Evolutionary conservation across 2,113 vertebrate species (phyloP).

Genomic region (Microcebus jonahi): DNA sequence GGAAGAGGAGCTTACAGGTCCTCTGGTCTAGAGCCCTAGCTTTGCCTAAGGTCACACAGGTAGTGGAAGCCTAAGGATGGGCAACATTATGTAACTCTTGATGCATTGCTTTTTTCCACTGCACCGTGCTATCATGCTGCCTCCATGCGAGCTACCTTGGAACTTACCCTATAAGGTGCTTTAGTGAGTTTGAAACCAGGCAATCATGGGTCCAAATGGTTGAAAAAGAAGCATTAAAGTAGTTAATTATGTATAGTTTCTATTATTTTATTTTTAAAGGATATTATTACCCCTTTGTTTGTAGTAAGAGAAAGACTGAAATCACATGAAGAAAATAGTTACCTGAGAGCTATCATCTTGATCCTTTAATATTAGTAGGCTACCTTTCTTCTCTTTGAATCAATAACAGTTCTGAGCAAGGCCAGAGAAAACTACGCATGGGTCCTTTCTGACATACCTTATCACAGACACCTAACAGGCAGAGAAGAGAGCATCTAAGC

Average conservation of each 20-base stretch:
- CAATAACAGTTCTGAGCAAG: neutral
- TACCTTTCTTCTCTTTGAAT: neutral
- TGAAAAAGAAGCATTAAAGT: neutral
- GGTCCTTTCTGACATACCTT: neutral
- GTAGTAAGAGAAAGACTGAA: neutral
- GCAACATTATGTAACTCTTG: neutral
- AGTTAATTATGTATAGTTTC: neutral
- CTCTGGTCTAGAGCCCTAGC: neutral
- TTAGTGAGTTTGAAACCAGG: neutral
- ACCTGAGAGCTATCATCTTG: neutral
- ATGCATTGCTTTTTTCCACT: neutral
- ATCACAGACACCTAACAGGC: neutral
- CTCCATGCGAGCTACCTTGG: neutral
- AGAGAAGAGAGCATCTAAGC: neutral
- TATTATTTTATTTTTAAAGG: conserved; percentile 14
- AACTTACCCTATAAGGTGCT: neutral
- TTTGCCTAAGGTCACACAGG: neutral
- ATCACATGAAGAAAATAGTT: conserved; percentile 14
- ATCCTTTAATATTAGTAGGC: neutral
- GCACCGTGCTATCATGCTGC: neutral
- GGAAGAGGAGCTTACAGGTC: neutral
- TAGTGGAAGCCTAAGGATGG: neutral
- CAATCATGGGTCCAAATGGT: neutral
- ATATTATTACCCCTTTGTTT: neutral
- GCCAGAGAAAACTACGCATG: neutral